phyloP scores from a whole-genome alignment of 1,140 invertebrate species.

The Drosophila hydei region DNA sequence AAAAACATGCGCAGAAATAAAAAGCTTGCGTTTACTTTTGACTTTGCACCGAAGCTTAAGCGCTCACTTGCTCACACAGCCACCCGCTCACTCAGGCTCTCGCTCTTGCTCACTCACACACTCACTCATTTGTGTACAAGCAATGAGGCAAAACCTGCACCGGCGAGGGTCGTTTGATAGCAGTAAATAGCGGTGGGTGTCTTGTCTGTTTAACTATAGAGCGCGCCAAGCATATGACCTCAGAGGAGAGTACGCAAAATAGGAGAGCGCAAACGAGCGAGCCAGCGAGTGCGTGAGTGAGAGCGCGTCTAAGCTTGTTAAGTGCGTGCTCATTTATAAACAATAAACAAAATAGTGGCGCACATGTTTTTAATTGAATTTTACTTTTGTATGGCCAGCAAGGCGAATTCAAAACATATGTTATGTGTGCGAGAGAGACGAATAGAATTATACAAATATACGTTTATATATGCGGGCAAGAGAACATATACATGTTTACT shows the following conservation, averaged over 20 bases:
- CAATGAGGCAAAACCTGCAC: slow-evolving; percentile 47
- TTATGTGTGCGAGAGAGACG: slow-evolving; percentile 39
- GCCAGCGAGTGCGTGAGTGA: slow-evolving; percentile 17
- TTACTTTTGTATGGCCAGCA: slow-evolving; percentile 42
- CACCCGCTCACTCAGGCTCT: neutral
- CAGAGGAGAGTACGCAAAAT: slow-evolving; percentile 25
- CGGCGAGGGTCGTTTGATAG: slow-evolving; percentile 57
- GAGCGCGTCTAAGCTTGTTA: slow-evolving; percentile 15
- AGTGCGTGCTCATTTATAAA: slow-evolving; percentile 79
- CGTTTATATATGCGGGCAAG: neutral
- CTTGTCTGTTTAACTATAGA: slow-evolving; percentile 14
- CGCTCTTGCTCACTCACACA: neutral
- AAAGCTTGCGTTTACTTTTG: slow-evolving; percentile 61
- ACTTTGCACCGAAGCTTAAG: slow-evolving; percentile 43
- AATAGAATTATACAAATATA: slow-evolving; percentile 18
- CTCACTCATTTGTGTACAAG: neutral
- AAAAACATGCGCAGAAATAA: slow-evolving; percentile 49
- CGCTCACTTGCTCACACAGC: slow-evolving; percentile 1
- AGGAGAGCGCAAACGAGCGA: slow-evolving; percentile 28
- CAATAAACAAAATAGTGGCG: slow-evolving; percentile 81
- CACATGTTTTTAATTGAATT: slow-evolving; percentile 80
- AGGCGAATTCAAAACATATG: slow-evolving; percentile 63
- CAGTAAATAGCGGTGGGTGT: slow-evolving; percentile 48
- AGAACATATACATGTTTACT: neutral
- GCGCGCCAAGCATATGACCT: slow-evolving; percentile 57